Conservation (phyloP, 2,797 vertebrate species). For the Esox masquinongy region DNA sequence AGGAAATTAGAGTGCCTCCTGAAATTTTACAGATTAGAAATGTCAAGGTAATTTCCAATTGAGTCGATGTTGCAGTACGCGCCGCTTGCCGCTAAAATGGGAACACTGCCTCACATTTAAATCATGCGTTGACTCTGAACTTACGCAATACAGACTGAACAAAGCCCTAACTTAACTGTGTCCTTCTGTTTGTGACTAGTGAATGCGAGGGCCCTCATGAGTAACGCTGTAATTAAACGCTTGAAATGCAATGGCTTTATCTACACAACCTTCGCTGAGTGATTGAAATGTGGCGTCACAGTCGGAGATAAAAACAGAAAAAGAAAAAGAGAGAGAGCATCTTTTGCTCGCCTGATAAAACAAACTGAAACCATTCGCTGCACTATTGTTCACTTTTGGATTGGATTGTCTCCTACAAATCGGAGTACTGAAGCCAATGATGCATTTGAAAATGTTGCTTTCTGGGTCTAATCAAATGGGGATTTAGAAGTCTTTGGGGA, state of each 20-base stretch:
- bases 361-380: constrained; percentile 2
- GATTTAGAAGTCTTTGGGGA: too few relatives aligned
- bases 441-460: too few relatives aligned
- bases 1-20: neutral
- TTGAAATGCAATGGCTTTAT: constrained; percentile 53
- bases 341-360: constrained; percentile 40
- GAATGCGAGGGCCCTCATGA: constrained; percentile 5
- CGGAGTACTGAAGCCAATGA: too few relatives aligned
- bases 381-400: neutral
- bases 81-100: too few relatives aligned
- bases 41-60: too few relatives aligned
- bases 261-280: constrained; percentile 62
- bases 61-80: too few relatives aligned
- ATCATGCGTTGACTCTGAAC: too few relatives aligned
- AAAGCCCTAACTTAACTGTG: neutral
- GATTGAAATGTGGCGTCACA: constrained; percentile 58
- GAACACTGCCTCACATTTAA: too few relatives aligned
- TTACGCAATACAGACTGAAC: too few relatives aligned
- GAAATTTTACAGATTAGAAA: too few relatives aligned
- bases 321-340: constrained; percentile 43
- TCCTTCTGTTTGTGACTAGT: neutral
- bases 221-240: constrained; percentile 21
- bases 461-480: too few relatives aligned
- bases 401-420: too few relatives aligned
- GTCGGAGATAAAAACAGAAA: neutral